These are phyloP conservation scores for Nysson spinosus DNA, from an alignment of 2,888 invertebrate species.

Conservation along the genomic window DNA sequence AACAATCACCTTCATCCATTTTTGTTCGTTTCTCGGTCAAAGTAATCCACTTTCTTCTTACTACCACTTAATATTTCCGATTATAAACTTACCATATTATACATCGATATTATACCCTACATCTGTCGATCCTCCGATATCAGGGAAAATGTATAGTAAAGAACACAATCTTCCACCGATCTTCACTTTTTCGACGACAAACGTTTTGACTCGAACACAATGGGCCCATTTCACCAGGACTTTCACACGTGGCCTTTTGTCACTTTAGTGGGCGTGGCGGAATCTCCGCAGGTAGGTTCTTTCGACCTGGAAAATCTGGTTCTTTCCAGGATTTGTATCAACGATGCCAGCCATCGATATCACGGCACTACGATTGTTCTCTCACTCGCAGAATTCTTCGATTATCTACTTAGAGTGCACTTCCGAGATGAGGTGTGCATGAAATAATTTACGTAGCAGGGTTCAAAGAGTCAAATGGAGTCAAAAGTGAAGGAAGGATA, in stretches of 20 bases:
- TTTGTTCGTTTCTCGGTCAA: background rate
- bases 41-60: slow-evolving; percentile 2
- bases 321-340: slow-evolving; percentile 6
- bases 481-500: slow-evolving; percentile 53
- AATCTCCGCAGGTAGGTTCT: slow-evolving; percentile 58
- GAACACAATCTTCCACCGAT: too few relatives aligned
- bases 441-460: slow-evolving; percentile 49
- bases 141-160: too few relatives aligned
- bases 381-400: background rate
- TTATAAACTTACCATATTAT: too few relatives aligned
- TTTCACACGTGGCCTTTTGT: slow-evolving; percentile 65
- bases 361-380: too few relatives aligned
- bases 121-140: too few relatives aligned
- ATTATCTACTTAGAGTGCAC: background rate
- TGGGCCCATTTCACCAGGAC: slow-evolving; percentile 61
- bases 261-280: slow-evolving; percentile 61
- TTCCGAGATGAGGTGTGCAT: slow-evolving; percentile 7
- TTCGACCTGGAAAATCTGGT: background rate
- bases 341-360: background rate
- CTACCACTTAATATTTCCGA: slow-evolving; percentile 4
- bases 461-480: slow-evolving; percentile 49
- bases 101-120: too few relatives aligned
- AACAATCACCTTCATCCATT: background rate
- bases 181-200: slow-evolving; percentile 38
- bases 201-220: slow-evolving; percentile 65